Base-by-base conservation (phyloP, 2,113 vertebrate species). In the Thermophis baileyi region DNA sequence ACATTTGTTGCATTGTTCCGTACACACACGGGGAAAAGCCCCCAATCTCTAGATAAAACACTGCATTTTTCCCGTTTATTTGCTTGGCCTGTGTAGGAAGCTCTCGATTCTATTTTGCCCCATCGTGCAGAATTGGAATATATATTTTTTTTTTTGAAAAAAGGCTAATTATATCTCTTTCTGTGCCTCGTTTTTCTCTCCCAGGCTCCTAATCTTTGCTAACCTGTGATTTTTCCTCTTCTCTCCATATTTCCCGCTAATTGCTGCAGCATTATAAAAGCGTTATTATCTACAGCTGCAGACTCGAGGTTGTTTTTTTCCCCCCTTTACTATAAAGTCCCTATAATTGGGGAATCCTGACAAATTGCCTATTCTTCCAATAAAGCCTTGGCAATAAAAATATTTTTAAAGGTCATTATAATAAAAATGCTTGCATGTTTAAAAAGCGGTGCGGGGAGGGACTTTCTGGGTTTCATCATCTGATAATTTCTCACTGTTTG, bases 261-360 rank as follows among this genome's bases (percentile, higher is more conserved):
- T 93, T 95, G 50, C 81, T 90, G 87, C 86, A 90, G 94, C 55
- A 92, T 88, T 92, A 93, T 74, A 93, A 94, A 94, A 95, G 90
- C 0, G n/a, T 92, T 96, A 94, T 94, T 47, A 91, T 44, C 94
- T 93, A 24, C 24, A 85, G 92, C 94, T 96, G 6, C 93, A 93
- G 94, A 49, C 74, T 88, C 94, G 4, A 85, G 94, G 89, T 3
- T 22, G 22, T 9, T 40, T 20, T 2, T 90, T 95, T 91, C n/a
- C n/a, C n/a, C n/a, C n/a, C n/a, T 24, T 95, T 95, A 94, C 57
- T 93, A 50, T 46, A 0, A 8, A 96, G 92, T 88, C 92, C 88
- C 85, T 57, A 93, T 97, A 95, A 95, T 88, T 91, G 94, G 89
- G 94, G 88, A 91, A 90, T 93, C 94, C 94, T 95, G 35, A 89